Percentiles rank a stretch among this genome's conserved stretches.
Conservation (phyloP, 2,113 vertebrate species). For the Phyllostomus hastatus region DNA sequence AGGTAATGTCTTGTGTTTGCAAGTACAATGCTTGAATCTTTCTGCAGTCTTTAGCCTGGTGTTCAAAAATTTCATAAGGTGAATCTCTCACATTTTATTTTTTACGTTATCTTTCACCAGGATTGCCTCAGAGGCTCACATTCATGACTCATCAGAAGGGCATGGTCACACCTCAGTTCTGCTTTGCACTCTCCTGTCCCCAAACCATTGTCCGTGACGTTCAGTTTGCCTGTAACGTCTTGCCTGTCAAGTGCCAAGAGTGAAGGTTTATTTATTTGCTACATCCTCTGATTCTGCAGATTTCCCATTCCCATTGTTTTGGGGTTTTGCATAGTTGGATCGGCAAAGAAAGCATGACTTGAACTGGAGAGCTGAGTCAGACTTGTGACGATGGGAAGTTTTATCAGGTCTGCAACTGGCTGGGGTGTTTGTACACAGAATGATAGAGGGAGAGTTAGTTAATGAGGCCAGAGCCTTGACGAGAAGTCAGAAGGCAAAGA, state of each 20-base stretch:
- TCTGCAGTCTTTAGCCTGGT: background rate
- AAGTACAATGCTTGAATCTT: background rate
- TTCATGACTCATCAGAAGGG: too few relatives aligned
- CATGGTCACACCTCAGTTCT: accelerated
- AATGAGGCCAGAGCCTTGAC: background rate
- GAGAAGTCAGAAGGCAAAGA: background rate
- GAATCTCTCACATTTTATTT: background rate
- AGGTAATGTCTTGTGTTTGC: background rate
- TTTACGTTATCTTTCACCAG: background rate
- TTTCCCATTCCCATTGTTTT: background rate
- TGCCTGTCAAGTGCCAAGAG: background rate
- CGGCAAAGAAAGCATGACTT: background rate
- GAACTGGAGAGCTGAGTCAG: background rate
- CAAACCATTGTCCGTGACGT: accelerated
- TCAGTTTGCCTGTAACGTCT: background rate
- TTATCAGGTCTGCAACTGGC: background rate
- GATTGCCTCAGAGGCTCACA: accelerated
- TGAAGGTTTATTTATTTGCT: background rate
- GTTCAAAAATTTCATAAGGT: background rate
- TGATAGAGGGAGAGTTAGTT: background rate
- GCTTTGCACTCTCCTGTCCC: accelerated
- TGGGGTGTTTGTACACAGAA: background rate
- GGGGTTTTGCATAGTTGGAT: background rate
- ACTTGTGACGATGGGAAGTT: background rate
- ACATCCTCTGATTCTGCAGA: background rate